Evolutionary conservation across 2,888 invertebrate species (phyloP).

Genomic region (Tenthredo livida): DNA sequence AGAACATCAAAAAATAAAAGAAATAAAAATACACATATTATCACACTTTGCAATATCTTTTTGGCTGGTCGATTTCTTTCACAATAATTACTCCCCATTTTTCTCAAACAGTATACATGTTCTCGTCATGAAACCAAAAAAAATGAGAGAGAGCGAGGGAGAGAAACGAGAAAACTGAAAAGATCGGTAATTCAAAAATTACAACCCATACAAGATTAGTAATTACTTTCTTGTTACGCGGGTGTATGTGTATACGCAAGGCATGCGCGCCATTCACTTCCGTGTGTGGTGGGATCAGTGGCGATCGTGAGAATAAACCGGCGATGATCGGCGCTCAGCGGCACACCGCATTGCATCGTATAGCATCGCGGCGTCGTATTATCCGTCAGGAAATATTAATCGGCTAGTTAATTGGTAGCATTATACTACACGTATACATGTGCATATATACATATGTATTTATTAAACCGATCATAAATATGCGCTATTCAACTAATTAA

Average conservation of each 20-base stretch:
- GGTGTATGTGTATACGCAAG: not conserved
- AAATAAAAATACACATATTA: not conserved
- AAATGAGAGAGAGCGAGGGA: not conserved
- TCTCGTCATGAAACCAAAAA: not conserved
- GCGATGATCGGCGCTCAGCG: not conserved
- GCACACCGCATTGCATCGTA: not conserved
- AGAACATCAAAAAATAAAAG: not conserved
- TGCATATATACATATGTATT: not conserved
- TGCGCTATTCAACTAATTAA: not conserved
- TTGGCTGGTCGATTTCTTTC: not conserved
- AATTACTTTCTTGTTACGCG: slow-evolving; percentile 16
- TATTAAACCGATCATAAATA: not conserved
- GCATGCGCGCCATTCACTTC: slow-evolving; percentile 19
- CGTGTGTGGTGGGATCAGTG: slow-evolving; percentile 36
- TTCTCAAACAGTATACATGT: not conserved
- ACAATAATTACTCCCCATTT: not conserved
- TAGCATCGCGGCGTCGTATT: not conserved
- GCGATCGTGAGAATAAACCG: slow-evolving; percentile 40
- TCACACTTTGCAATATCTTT: not conserved
- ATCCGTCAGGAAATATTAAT: slow-evolving; percentile 30
- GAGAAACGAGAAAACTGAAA: not conserved
- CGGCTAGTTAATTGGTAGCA: slow-evolving; percentile 28
- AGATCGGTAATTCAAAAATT: not conserved
- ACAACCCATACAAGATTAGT: not conserved
- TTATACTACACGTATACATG: not conserved